Percentiles rank a stretch among this genome's conserved stretches.
Conservation (phyloP, 2,113 vertebrate species). For the Colaptes auratus region DNA sequence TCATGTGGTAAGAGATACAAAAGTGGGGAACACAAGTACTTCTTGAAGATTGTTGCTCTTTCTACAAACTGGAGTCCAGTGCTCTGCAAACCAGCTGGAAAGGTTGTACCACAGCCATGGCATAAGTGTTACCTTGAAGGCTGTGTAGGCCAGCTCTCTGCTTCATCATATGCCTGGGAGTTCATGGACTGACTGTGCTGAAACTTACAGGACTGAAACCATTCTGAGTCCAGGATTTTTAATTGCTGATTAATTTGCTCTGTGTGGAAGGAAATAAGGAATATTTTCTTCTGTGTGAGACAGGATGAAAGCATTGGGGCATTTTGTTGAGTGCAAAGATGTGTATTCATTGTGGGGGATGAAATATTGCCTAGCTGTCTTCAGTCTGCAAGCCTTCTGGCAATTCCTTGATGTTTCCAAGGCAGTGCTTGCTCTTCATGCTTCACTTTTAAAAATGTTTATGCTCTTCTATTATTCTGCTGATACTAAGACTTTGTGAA, state of each 20-base stretch:
- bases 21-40: neutral
- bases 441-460: neutral
- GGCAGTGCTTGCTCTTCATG: neutral
- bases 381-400: neutral
- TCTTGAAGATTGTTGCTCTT: neutral
- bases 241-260: neutral
- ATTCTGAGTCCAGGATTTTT: neutral
- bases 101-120: neutral
- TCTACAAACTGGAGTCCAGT: neutral
- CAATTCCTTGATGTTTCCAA: neutral
- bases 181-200: neutral
- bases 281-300: neutral
- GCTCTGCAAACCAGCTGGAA: neutral
- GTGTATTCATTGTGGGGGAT: neutral
- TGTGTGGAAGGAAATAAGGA: neutral
- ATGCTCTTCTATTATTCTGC: neutral
- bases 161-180: rapidly evolving
- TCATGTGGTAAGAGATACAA: neutral
- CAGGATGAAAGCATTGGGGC: neutral
- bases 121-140: neutral
- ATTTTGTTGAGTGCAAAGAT: neutral
- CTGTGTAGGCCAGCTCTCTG: neutral
- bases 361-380: neutral
- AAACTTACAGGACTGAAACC: neutral
- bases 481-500: neutral